Evolutionary conservation across 1,140 invertebrate species (phyloP), one percentile per base, ranked within the genome.

Genomic region (Brachionus plicatilis): DNA sequence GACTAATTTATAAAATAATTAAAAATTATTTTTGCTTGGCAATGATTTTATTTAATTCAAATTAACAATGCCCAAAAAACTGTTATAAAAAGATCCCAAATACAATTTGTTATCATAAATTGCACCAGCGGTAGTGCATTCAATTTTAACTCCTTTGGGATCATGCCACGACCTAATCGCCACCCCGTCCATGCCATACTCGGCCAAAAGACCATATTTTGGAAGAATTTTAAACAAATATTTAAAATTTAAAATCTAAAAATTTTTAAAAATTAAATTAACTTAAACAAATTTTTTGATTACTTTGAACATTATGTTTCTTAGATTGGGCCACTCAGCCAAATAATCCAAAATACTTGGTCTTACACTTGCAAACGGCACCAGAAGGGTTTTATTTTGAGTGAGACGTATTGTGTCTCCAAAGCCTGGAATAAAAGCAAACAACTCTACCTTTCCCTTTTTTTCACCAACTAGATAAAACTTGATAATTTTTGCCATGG

Each of bases 361-460:
- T 27, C 79, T 24, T n/a, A 45, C 27, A 65, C 9, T 37, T 14
- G 65, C 79, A 47, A 68, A 43, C 0, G 79, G 79, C 6, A 47
- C 79, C 9, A 82, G 65, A 2, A 82, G 12, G 41, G 79, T 82
- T 1, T 47, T 27, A 1, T 82, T 27, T 65, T 60, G 17, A 45
- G 53, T 82, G 7, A 82, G 29, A 65, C 79, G 79, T 41, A 82
- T 82, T 11, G 79, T 82, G 17, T 82, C 79, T 3, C 79, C 79
- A 68, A 5, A 82, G 11, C 79, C 79, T 0, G 79, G 79, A 20
- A 82, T 45, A 47, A 24, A 12, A 45, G 53, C 53, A 37, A 82
- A 82, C 1, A 82, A 3, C n/a, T 82, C 79, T 24, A 43, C 20
- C 12, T 66, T 33, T 12, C 53, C 79, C 24, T 65, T 82, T 82